phyloP scores from a whole-genome alignment of 2,797 vertebrate species.

The Clarias laeviceps region DNA sequence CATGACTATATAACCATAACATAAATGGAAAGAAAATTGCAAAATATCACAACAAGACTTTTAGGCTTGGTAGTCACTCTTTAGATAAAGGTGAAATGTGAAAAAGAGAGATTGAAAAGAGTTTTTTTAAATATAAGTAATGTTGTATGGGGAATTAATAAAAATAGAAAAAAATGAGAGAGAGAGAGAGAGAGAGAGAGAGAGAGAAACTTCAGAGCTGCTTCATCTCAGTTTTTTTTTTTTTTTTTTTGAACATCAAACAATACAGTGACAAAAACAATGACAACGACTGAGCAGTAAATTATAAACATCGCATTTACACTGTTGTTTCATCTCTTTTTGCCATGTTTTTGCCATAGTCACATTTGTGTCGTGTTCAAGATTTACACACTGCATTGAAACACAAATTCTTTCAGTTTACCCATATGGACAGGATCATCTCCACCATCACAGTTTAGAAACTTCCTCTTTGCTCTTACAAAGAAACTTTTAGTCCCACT shows the following conservation, averaged over 20 bases:
- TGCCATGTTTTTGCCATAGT: neutral
- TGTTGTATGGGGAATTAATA: too few species aligned
- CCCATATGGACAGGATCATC: neutral
- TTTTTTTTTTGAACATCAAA: too few species aligned
- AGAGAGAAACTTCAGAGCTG: neutral
- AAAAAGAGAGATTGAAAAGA: neutral
- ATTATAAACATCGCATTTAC: neutral
- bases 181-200: too few species aligned
- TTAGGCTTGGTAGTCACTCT: neutral
- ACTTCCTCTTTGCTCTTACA: neutral
- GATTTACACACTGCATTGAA: neutral
- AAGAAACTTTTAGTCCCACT: slow-evolving; percentile 2
- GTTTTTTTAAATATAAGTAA: neutral
- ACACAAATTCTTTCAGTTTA: neutral
- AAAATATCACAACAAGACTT: neutral
- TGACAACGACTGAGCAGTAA: neutral
- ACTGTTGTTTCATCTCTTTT: neutral
- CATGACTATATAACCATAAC: neutral
- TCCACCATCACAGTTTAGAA: neutral
- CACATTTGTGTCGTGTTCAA: neutral
- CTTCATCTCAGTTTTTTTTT: too few species aligned
- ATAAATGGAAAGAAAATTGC: neutral
- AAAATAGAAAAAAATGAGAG: neutral
- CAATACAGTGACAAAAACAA: neutral
- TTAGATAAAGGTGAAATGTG: neutral